A percentile compares a stretch with the other conserved stretches of the same genome.
Conservation (phyloP, 1,140 invertebrate genomes). For the Copidosoma floridanum region DNA sequence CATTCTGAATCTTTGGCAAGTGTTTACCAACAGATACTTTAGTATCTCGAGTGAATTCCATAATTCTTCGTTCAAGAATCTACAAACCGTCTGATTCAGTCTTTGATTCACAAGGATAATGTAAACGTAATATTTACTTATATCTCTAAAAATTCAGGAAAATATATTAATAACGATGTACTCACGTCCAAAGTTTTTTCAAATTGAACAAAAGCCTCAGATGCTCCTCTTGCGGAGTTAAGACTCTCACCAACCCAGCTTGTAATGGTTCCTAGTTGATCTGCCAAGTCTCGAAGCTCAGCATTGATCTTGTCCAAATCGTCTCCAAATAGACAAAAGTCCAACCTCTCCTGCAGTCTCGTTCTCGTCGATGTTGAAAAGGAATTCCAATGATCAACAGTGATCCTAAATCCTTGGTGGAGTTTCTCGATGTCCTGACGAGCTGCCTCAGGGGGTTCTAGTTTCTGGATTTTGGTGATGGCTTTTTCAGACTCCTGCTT, state of each 20-base stretch:
- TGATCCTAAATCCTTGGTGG: slow-evolving; percentile 60
- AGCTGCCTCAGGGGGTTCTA: slow-evolving; percentile 69
- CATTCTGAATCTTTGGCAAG: slow-evolving; percentile 62
- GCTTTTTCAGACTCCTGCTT: slow-evolving; percentile 65
- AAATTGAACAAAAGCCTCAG: slow-evolving; percentile 73
- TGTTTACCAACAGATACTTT: slow-evolving; percentile 64
- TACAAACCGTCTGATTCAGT: no score
- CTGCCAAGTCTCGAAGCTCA: slow-evolving; percentile 42
- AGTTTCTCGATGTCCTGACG: slow-evolving; percentile 71
- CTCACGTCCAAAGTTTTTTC: slow-evolving; percentile 77
- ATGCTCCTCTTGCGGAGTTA: slow-evolving; percentile 66
- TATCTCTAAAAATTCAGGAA: no score
- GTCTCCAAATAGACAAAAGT: slow-evolving; percentile 69
- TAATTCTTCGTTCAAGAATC: slow-evolving; percentile 72
- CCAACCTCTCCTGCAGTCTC: slow-evolving; percentile 64
- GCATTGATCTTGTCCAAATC: slow-evolving; percentile 74
- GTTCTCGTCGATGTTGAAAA: slow-evolving; percentile 63
- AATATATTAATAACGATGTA: slow-evolving; percentile 13
- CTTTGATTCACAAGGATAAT: no score
- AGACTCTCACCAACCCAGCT: slow-evolving; percentile 65
- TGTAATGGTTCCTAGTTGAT: slow-evolving; percentile 41
- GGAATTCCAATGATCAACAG: slow-evolving; percentile 60
- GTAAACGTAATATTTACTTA: no score
- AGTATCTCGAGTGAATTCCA: slow-evolving; percentile 69
- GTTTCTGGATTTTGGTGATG: slow-evolving; percentile 62